Conservation (phyloP, 2,797 vertebrate species). For the Sebastolobus alascanus region DNA sequence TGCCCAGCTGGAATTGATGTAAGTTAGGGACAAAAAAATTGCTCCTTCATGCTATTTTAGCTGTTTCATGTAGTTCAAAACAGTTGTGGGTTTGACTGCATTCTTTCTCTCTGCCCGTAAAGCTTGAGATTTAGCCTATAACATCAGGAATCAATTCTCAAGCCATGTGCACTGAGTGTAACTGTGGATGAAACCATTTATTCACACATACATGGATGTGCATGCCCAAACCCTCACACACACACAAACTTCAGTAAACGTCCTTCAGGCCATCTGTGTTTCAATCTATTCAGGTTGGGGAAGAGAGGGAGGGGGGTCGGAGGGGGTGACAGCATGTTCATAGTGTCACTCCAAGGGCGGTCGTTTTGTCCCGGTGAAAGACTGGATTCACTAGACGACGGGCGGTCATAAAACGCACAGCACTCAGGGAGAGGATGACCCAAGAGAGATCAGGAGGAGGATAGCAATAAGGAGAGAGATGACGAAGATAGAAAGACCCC, state of each 20-base stretch:
- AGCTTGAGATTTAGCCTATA: background rate
- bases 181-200: constrained; percentile 18
- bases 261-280: constrained; percentile 52
- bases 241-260: constrained; percentile 27
- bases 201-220: constrained; percentile 20
- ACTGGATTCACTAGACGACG: constrained; percentile 50
- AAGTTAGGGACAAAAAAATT: constrained; percentile 1
- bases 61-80: constrained; percentile 50
- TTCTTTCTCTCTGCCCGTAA: constrained; percentile 17
- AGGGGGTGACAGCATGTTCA: constrained; percentile 29
- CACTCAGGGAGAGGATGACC: constrained; percentile 44
- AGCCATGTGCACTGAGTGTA: constrained; percentile 9
- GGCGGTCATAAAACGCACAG: constrained; percentile 49
- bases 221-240: constrained; percentile 8
- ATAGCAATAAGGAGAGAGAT: constrained; percentile 26
- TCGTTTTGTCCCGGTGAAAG: constrained; percentile 54
- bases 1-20: constrained; percentile 54
- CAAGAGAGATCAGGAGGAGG: constrained; percentile 27
- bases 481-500: constrained; percentile 31
- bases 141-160: constrained; percentile 48
- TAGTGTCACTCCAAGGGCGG: constrained; percentile 63
- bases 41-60: constrained; percentile 29
- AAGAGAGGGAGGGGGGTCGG: background rate
- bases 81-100: constrained; percentile 40
- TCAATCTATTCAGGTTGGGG: constrained; percentile 25